Evolutionary conservation across 2,888 invertebrate species (phyloP).

Genomic region (Synanthedon tipuliformis): DNA sequence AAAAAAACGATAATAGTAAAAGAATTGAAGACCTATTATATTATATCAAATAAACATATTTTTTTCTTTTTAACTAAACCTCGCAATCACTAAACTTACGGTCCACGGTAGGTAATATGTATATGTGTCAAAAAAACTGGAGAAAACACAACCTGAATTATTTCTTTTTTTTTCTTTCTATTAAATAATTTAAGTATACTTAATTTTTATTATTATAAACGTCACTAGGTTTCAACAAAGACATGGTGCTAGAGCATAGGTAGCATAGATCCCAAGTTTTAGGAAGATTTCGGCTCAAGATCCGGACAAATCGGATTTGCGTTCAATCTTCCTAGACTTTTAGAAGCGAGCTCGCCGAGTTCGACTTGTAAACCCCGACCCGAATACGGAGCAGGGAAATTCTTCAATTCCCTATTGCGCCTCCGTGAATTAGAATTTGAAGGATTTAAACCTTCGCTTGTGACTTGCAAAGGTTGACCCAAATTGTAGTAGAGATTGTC

Average conservation of each 20-base stretch:
- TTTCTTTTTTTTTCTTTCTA: no score
- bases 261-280: constrained; percentile 27
- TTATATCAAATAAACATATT: no score
- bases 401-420: constrained; percentile 30
- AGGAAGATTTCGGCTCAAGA: constrained; percentile 34
- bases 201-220: no score
- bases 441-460: constrained; percentile 42
- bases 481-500: neutral
- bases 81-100: no score
- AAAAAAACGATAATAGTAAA: no score
- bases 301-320: constrained; percentile 61
- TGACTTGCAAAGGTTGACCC: constrained; percentile 31
- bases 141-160: no score
- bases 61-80: no score
- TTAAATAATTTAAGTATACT: no score
- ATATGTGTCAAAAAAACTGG: no score
- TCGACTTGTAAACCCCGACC: constrained; percentile 39
- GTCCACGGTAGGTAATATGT: no score
- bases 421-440: constrained; percentile 40
- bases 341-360: constrained; percentile 33
- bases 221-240: no score
- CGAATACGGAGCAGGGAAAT: constrained; percentile 39
- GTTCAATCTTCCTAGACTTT: constrained; percentile 62
- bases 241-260: constrained; percentile 20
- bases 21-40: no score